These are phyloP conservation scores for Rhagoletis zephyria DNA, from an alignment of 1,140 invertebrate genomes.

Conservation along the genomic window DNA sequence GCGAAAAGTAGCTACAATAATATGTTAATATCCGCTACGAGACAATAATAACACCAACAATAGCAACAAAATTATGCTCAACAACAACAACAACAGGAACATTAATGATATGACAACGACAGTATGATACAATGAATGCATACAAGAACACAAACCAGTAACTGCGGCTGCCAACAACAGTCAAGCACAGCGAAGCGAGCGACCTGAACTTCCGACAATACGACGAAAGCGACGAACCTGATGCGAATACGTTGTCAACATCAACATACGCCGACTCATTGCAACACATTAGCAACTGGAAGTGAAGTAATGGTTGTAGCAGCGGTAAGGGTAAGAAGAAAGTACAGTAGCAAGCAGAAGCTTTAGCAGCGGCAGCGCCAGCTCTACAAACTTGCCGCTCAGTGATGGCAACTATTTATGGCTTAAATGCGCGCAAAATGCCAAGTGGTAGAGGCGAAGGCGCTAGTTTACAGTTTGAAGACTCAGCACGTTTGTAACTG, in stretches of 20 bases:
- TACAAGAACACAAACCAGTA: not conserved
- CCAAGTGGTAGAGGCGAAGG: not conserved
- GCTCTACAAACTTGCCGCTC: not conserved
- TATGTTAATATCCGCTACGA: constrained; percentile 54
- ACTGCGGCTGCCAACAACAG: not conserved
- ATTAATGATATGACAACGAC: not conserved
- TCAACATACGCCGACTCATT: constrained; percentile 36
- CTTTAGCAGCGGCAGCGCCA: not conserved
- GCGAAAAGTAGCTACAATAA: constrained; percentile 56
- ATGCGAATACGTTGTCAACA: constrained; percentile 17
- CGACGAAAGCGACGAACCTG: too few relatives aligned
- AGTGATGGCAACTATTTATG: constrained; percentile 22
- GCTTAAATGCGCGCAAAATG: constrained; percentile 3
- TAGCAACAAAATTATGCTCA: not conserved
- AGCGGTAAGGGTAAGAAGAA: not conserved
- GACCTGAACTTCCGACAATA: not conserved
- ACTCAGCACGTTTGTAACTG: not conserved
- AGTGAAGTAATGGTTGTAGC: not conserved
- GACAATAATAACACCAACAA: constrained; percentile 41
- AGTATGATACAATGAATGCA: constrained; percentile 1
- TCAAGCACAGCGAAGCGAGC: not conserved
- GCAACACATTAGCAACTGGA: constrained; percentile 36
- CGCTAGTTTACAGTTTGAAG: not conserved
- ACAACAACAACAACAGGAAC: not conserved
- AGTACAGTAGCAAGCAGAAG: not conserved